A percentile compares a stretch with the other conserved stretches of the same genome.
Evolutionary conservation across 2,888 invertebrate species (phyloP).

Genomic region (Orthosia gothica): DNA sequence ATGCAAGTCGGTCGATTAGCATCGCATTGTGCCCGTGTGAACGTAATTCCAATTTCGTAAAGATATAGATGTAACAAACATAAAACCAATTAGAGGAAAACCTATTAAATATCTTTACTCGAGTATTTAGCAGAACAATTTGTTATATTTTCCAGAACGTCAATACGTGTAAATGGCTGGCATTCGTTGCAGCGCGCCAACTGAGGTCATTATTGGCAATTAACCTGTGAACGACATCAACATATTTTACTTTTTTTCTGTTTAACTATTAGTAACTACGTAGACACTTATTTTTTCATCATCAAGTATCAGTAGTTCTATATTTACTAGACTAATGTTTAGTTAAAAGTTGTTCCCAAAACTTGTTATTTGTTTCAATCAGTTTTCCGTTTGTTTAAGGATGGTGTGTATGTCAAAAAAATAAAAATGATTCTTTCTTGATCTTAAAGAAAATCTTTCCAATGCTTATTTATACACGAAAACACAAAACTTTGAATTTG

Average conservation of each 20-base stretch:
- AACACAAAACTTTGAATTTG: too few species aligned
- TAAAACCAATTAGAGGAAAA: not conserved
- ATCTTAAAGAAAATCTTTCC: too few species aligned
- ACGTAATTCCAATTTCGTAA: too few species aligned
- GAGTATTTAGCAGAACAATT: conserved; percentile 33
- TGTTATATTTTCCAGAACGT: conserved; percentile 28
- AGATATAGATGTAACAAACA: not conserved
- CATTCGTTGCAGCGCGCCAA: conserved; percentile 41
- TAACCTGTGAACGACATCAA: conserved; percentile 51
- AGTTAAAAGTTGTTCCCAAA: not conserved
- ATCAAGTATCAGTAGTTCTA: not conserved
- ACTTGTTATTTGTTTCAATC: too few species aligned
- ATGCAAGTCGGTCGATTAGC: too few species aligned
- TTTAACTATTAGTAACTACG: conserved; percentile 4
- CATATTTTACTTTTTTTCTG: conserved; percentile 28
- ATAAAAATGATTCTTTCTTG: too few species aligned
- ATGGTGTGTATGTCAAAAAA: too few species aligned
- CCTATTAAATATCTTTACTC: not conserved
- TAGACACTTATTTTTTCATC: not conserved
- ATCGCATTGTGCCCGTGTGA: too few species aligned
- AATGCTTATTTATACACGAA: too few species aligned
- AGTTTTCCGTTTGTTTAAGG: too few species aligned
- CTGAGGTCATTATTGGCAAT: conserved; percentile 51
- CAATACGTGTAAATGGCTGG: conserved; percentile 25
- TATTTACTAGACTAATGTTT: not conserved